Evolutionary conservation across 2,888 invertebrate species (phyloP), one percentile per base, ranked within the genome.

Genomic region (Lathronympha strigana): DNA sequence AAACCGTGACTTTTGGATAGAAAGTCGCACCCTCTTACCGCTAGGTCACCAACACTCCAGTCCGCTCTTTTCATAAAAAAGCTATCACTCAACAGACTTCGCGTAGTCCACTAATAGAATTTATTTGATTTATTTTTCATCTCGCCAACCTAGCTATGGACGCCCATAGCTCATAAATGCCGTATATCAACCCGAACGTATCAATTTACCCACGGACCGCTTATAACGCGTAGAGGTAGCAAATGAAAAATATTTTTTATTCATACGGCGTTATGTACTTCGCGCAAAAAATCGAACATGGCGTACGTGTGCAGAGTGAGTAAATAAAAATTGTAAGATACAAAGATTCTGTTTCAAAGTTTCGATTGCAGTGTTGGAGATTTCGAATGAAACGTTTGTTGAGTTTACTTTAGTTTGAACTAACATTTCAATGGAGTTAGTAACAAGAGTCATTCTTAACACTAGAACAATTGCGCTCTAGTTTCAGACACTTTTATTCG

Each of bases 181-280:
- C 33, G 17, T 45, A 60, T 54, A 60, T 38, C 60, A 47, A 61
- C 28, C 28, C 28, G 9, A 54, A 47, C 40, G 54, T 80, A 83
- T 83, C 80, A 81, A 83, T 83, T 79, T 78, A 68, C 73, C 75
- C 67, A 68, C 67, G 73, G 71, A 71, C 63, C 72, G 67, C 71
- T 75, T 75, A 76, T 76, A 73, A 78, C 74, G 79, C 77, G 76
- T 69, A 76, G 73, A 73, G 74, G 71, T 72, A 70, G 70, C 67
- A 70, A 73, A 72, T 71, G 71, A 67, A 67, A 69, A 72, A 71
- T 70, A 72, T 73, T 74, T 80, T 81, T 81, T 81, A 86, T 86
- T 84, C 86, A 77, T 76, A 73, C 74, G 80, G 74, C 81, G 83
- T 76, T 76, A 76, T 76, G 69, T 67, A 68, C 73, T 71, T 71